phyloP scores from a whole-genome alignment of 2,113 vertebrate species.

The Myiozetetes cayanensis region DNA sequence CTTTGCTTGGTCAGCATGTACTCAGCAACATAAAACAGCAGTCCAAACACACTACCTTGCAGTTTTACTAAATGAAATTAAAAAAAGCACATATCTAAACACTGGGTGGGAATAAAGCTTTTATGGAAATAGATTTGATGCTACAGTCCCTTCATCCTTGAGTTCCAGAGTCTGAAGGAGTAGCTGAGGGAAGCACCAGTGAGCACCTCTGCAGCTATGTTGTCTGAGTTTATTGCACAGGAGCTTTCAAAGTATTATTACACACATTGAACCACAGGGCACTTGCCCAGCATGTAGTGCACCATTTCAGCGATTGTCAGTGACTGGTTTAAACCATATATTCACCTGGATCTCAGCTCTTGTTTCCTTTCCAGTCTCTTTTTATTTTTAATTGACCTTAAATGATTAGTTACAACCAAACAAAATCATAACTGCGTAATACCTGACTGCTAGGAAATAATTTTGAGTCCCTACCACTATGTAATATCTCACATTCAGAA shows the following conservation, averaged over 20 bases:
- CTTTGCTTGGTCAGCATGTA: neutral
- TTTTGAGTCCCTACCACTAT: neutral
- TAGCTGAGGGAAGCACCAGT: neutral
- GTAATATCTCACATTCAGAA: neutral
- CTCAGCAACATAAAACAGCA: neutral
- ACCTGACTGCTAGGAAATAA: neutral
- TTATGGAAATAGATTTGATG: neutral
- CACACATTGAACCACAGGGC: neutral
- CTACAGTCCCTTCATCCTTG: neutral
- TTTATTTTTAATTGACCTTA: neutral
- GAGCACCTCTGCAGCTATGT: neutral
- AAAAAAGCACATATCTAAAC: neutral
- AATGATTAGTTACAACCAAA: neutral
- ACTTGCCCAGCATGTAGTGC: neutral
- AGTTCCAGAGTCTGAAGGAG: neutral
- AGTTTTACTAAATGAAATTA: neutral
- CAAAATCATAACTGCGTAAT: neutral
- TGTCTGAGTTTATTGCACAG: neutral
- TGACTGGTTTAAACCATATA: neutral
- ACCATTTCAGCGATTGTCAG: neutral
- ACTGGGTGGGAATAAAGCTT: neutral
- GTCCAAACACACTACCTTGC: neutral
- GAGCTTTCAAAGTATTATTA: neutral
- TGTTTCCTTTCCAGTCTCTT: neutral
- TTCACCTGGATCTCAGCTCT: neutral